phyloP scores from a whole-genome alignment of 2,113 vertebrate species.

The Grammomys dolichurus region DNA sequence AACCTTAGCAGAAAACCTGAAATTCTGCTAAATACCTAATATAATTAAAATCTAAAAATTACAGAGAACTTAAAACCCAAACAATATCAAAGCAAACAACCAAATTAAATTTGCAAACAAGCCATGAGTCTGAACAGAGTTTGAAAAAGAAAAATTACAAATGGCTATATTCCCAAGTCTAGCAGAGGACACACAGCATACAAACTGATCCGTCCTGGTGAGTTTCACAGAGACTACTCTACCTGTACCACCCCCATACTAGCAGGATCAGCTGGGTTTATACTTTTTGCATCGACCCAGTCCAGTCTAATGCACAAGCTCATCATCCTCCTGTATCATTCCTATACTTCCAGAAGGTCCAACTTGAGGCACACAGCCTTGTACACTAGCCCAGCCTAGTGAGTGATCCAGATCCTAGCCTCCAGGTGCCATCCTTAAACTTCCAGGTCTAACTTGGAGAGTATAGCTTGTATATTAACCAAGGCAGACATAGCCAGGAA shows the following conservation, averaged over 20 bases:
- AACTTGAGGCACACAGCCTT: not conserved
- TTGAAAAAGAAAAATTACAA: not conserved
- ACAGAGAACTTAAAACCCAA: not conserved
- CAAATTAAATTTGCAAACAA: not conserved
- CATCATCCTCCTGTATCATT: not conserved
- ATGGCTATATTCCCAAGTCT: not conserved
- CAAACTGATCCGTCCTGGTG: not conserved
- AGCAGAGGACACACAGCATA: not conserved
- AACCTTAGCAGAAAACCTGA: not conserved
- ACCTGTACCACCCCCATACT: not conserved
- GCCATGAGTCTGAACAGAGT: not conserved
- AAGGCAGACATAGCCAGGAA: not conserved
- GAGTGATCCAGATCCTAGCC: not conserved
- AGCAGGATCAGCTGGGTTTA: not conserved
- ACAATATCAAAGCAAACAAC: not conserved
- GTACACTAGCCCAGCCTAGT: not conserved
- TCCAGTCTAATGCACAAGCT: not conserved
- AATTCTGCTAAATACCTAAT: not conserved
- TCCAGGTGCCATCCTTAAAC: not conserved
- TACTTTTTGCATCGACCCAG: not conserved
- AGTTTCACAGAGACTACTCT: not conserved
- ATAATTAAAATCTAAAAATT: not conserved
- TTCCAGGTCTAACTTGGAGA: not conserved
- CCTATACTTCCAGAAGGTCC: not conserved
- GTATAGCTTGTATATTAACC: not conserved